phyloP scores from a whole-genome alignment of 37 sponge, comb jelly and placozoan genomes.

The Beroe ovata region DNA sequence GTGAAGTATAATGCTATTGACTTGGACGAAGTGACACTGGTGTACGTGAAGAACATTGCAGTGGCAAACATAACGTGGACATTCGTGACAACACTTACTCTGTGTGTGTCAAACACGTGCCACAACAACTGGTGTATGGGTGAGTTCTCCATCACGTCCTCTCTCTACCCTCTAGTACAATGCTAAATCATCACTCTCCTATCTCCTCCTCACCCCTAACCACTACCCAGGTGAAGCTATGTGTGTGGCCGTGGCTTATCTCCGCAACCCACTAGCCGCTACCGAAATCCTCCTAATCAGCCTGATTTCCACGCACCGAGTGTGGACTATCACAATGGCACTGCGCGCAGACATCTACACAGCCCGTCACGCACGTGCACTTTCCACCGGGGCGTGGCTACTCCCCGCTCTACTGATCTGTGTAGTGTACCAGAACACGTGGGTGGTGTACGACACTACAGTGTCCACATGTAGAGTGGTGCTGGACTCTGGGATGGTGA shows the following conservation, averaged over 20 bases:
- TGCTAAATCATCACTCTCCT: background rate
- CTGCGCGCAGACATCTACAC: background rate
- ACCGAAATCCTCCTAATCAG: constrained; percentile 56
- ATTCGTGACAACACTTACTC: constrained; percentile 15
- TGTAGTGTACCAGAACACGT: too few relatives aligned
- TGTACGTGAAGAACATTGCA: constrained; percentile 29
- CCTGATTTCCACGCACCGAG: constrained; percentile 19
- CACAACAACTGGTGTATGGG: constrained; percentile 23
- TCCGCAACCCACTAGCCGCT: constrained; percentile 44
- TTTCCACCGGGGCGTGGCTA: background rate
- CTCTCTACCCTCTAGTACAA: background rate
- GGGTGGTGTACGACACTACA: background rate
- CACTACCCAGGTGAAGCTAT: constrained; percentile 26
- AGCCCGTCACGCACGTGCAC: background rate
- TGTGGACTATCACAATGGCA: background rate
- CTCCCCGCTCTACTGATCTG: too few relatives aligned
- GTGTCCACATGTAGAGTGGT: background rate
- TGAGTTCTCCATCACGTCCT: background rate
- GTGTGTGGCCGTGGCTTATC: constrained; percentile 26
- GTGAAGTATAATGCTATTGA: constrained; percentile 27
- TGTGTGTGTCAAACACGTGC: constrained; percentile 30
- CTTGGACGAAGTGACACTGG: constrained; percentile 50
- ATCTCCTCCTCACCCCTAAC: too few relatives aligned
- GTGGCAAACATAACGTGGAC: constrained; percentile 40
- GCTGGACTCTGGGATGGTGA: background rate